Evolutionary conservation across 2,797 vertebrate species (phyloP), one percentile per base, ranked within the genome.

Genomic region (Melanitta fusca): DNA sequence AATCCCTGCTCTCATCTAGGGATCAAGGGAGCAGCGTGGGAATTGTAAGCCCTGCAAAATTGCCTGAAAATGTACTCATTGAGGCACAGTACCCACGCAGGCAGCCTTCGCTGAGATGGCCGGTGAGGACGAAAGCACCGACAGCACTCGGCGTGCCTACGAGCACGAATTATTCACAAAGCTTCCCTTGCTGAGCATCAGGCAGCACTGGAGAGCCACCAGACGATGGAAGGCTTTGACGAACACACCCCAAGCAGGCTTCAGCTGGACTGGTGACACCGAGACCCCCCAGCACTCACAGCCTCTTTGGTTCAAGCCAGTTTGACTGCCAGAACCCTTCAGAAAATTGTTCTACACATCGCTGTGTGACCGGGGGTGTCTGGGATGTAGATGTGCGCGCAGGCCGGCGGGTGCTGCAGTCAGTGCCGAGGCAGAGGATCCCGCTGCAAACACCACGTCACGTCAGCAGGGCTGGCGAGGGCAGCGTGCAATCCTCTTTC

Each of bases 391-490:
- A 75, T n/a, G 4, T 30, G 71, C 34, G 22, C 58, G 56, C 58
- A 58, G 75, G 66, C 51, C 45, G 9, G 43, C 25, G 65, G 18
- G 17, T 7, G 45, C 58, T 19, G 24, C 72, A n/a, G 25, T 32
- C 47, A 24, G 61, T 5, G 14, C 28, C 0, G 0, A 73, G 70
- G 16, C 9, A 14, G 3, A 34, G 72, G 60, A 73, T 39, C 27
- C 54, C 30, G 1, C 1, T 32, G 56, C 73, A 68, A 71, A 86
- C 32, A 27, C 65, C 7, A 7, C 2, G 25, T 56, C 28, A 10
- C 30, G 51, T 14, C 22, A 73, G 15, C 1, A 39, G 43, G 0
- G 0, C 21, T 18, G 69, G 41, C 0, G 0, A 80, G 58, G 30
- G 61, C 68, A 30, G 36, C 0, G 0, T 2, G 34, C 34, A 74